Conservation (phyloP, 2,113 vertebrate species). For the Lethenteron camtschaticum region DNA sequence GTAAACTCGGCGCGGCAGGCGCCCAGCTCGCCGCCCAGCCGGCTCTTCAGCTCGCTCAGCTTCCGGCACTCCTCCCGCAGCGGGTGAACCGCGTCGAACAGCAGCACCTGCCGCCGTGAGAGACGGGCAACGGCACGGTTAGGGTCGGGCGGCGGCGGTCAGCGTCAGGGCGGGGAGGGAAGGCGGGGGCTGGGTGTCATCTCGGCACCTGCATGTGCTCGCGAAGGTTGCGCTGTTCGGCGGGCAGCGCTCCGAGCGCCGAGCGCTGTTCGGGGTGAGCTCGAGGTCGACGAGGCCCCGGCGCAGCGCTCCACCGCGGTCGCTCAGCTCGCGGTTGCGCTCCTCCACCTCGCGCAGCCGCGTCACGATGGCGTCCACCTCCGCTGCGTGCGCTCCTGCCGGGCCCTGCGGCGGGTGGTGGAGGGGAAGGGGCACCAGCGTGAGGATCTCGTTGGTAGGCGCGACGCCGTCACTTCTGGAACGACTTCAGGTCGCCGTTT, state of each 20-base stretch:
- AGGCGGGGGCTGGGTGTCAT: no score
- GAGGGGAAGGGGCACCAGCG: slow-evolving; percentile 11
- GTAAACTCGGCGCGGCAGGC: no score
- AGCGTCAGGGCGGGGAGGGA: no score
- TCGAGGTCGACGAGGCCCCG: slow-evolving; percentile 54
- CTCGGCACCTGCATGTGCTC: no score
- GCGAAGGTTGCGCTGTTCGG: slow-evolving; percentile 28
- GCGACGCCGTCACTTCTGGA: background rate
- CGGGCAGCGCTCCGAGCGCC: slow-evolving; percentile 42
- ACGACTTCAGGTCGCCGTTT: background rate
- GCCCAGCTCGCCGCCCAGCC: no score
- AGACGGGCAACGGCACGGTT: no score
- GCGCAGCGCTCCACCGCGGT: slow-evolving; percentile 56
- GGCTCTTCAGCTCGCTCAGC: no score
- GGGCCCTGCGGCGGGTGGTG: slow-evolving; percentile 34
- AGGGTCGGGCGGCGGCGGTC: no score
- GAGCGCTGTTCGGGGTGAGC: slow-evolving; percentile 43
- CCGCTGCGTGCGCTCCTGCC: slow-evolving; percentile 69
- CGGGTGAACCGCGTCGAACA: no score
- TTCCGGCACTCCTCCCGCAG: no score
- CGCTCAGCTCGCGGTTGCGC: slow-evolving; percentile 55
- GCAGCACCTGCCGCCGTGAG: no score
- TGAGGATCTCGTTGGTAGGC: background rate
- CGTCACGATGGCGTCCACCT: slow-evolving; percentile 65
- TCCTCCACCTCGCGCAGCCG: slow-evolving; percentile 79